phyloP scores from a whole-genome alignment of 2,888 invertebrate genomes.

The Apantesis nais region DNA sequence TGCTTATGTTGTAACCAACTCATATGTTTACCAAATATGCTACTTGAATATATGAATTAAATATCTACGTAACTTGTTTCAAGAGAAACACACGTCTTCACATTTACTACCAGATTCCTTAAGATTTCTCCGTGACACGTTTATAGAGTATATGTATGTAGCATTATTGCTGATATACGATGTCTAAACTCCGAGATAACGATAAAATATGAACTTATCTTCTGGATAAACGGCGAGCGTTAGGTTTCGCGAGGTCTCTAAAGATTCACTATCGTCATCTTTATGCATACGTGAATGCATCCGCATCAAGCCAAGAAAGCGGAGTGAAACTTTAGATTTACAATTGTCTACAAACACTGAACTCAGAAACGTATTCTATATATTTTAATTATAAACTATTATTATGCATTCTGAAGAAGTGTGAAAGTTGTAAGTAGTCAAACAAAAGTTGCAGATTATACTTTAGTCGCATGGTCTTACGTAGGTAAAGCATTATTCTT shows the following conservation, averaged over 20 bases:
- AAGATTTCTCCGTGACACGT: constrained; percentile 38
- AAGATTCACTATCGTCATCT: constrained; percentile 38
- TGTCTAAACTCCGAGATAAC: constrained; percentile 41
- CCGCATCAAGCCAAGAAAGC: constrained; percentile 47
- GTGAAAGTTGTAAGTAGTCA: constrained; percentile 43
- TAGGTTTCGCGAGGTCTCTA: constrained; percentile 17
- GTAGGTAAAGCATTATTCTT: constrained; percentile 35
- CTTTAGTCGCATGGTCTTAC: constrained; percentile 42
- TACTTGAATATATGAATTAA: constrained; percentile 39
- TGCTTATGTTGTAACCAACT: constrained; percentile 31
- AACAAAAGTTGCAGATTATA: constrained; percentile 38
- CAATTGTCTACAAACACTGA: constrained; percentile 52
- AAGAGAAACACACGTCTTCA: constrained; percentile 24
- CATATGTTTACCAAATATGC: constrained; percentile 39
- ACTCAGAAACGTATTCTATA: constrained; percentile 35
- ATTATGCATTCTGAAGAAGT: constrained; percentile 27
- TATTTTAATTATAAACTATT: constrained; percentile 48
- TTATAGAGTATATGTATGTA: constrained; percentile 37
- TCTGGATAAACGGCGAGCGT: constrained; percentile 37
- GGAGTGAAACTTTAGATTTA: constrained; percentile 59
- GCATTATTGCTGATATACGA: constrained; percentile 43
- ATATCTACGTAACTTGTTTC: constrained; percentile 35
- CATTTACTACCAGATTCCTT: constrained; percentile 32
- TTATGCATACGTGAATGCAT: constrained; percentile 34
- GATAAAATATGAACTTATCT: constrained; percentile 46